Evolutionary conservation across 1,140 invertebrate genomes (phyloP), one percentile per base, ranked within the genome.

Genomic region (Micrasema minimum): DNA sequence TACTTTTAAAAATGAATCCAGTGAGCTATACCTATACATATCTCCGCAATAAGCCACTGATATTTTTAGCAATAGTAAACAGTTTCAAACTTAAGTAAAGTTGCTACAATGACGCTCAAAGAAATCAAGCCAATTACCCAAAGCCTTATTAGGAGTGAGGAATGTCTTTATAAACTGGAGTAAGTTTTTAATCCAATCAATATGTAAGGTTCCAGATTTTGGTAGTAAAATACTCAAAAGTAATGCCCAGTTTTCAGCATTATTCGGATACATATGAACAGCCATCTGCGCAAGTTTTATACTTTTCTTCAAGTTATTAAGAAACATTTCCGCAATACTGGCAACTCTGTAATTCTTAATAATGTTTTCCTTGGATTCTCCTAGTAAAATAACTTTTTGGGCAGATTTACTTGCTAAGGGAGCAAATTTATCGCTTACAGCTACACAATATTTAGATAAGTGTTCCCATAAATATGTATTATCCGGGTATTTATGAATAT

Each of bases 201-300:
- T 10, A 35, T 50, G n/a, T 48, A 12, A 9, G 7, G 46, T 16
- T 31, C 20, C 31, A 0, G 22, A 0, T 31, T 51, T 37, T 5
- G 66, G 51, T 26, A 57, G 61, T 23, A 65, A 26, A 9, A 62
- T 20, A 22, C 41, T 14, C 5, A 74, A 11, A 10, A 75, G 51
- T 35, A 75, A 41, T 6, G 61, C 16, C 73, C 73, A 75, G 45
- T 66, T 72, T 31, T 69, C 66, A 14, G 61, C 57, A 59, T 51
- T 53, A 16, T 71, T 43, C 0, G 73, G 73, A 46, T 69, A 43
- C 22, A 66, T 41, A 18, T 55, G 46, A 20, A 75, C 66, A 31
- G 66, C 66, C 55, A 65, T 71, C 66, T 69, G 69, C 12, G 73
- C 73, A 45, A 66, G 66, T 20, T 9, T 53, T 66, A 66, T 69